Evolutionary conservation across 2,888 invertebrate genomes (phyloP), one percentile per base, ranked within the genome.

Genomic region (Odontocerum albicorne): DNA sequence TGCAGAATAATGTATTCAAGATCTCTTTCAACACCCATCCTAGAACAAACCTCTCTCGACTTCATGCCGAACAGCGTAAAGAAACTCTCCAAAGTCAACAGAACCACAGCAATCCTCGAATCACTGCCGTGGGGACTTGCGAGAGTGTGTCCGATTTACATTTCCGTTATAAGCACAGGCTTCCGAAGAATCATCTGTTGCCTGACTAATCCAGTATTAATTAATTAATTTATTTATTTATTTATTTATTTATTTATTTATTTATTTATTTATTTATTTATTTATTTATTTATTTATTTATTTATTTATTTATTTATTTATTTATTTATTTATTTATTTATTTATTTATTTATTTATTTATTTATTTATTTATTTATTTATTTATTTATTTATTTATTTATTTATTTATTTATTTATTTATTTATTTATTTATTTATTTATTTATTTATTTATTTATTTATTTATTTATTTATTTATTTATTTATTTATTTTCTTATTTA

Each of bases 181-280:
- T n/a, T n/a, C n/a, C n/a, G n/a, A n/a, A n/a, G n/a, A n/a, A n/a
- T n/a, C n/a, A n/a, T n/a, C n/a, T n/a, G n/a, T n/a, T n/a, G n/a
- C n/a, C n/a, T n/a, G n/a, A n/a, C n/a, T n/a, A n/a, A n/a, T 27
- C 10, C 10, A 27, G 10, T 27, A 27, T 27, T 7, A 27, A 4
- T 27, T 7, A 27, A 27, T 27, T 27, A 27, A 27, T 7, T 27
- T 7, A 27, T 27, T 7, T 27, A 27, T 10, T 10, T 27, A 7
- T 10, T 7, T 43, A 46, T 55, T 55, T 45, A 51, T 44, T 49
- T 44, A 43, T 33, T 32, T 32, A 19, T 35, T 16, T 35, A 22
- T 45, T 22, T 32, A 35, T 46, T 15, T 46, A 46, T 43, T 27
- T 10, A 22, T 21, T 32, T 15, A 17, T n/a, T 33, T 46, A 31